A percentile compares a stretch with the other conserved stretches of the same genome.
phyloP scores from a whole-genome alignment of 2,888 invertebrate species.

The Mystacides longicornis region DNA sequence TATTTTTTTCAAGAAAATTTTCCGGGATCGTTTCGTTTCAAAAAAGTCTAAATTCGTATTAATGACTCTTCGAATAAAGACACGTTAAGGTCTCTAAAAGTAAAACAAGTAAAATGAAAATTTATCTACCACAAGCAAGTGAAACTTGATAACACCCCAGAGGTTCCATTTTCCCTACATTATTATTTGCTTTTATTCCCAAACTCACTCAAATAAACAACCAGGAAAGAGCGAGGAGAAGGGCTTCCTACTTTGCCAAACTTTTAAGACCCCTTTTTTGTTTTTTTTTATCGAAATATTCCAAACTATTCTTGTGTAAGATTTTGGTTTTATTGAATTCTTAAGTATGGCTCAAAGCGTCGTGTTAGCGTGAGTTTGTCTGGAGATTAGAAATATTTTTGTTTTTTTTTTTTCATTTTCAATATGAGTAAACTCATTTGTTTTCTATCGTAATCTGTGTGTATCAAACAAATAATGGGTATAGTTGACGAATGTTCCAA shows the following conservation, averaged over 20 bases:
- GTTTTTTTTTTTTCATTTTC: no score
- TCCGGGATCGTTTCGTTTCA: background rate
- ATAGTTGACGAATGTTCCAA: no score
- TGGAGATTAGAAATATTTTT: no score
- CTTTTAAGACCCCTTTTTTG: background rate
- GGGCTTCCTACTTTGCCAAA: background rate
- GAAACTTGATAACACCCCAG: slow-evolving; percentile 22
- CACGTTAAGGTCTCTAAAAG: background rate
- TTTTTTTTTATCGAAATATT: no score
- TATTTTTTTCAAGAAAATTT: background rate
- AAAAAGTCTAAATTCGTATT: slow-evolving; percentile 22
- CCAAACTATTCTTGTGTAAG: no score
- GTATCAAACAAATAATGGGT: no score
- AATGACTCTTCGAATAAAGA: slow-evolving; percentile 18
- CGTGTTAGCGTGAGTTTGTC: no score
- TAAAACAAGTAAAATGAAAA: slow-evolving; percentile 20
- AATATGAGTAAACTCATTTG: no score
- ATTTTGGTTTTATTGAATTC: no score
- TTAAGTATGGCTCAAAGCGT: no score
- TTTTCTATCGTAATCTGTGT: no score
- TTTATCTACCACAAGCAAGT: slow-evolving; percentile 23
- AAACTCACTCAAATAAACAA: slow-evolving; percentile 3
- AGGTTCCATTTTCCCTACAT: slow-evolving; percentile 14
- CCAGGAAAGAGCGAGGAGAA: background rate
- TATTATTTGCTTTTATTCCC: slow-evolving; percentile 3